Conservation (phyloP, 2,113 vertebrate genomes). For the Marmota flaviventris region DNA sequence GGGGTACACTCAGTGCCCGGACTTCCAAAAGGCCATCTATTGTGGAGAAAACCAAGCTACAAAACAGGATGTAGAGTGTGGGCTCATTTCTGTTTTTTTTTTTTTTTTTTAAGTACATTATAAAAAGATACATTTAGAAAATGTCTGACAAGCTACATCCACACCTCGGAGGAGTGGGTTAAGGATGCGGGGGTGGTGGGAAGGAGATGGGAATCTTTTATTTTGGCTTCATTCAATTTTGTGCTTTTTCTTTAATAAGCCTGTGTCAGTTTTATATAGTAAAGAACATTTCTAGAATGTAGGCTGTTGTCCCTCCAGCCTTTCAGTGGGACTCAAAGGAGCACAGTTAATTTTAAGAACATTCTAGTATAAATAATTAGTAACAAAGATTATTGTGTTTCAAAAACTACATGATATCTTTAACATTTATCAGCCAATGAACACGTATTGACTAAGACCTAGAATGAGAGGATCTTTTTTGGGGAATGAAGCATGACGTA, state of each 20-base stretch:
- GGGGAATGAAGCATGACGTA: neutral
- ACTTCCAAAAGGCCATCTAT: neutral
- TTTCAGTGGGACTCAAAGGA: neutral
- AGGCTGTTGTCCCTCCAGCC: neutral
- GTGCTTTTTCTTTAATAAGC: slow-evolving; percentile 51
- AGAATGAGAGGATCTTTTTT: neutral
- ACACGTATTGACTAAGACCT: neutral
- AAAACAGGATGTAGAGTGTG: neutral
- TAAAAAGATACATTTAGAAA: slow-evolving; percentile 7
- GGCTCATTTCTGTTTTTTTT: slow-evolving; percentile 15
- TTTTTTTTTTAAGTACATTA: neutral
- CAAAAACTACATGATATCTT: neutral
- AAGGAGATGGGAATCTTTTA: neutral
- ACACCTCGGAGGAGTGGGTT: neutral
- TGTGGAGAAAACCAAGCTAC: neutral
- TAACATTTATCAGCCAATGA: neutral
- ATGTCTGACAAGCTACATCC: neutral
- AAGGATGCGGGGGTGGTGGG: neutral
- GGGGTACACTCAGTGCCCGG: rapidly evolving
- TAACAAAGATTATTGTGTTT: neutral
- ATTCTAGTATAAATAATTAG: slow-evolving; percentile 38
- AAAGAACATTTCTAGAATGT: neutral
- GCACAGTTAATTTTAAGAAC: slow-evolving; percentile 34
- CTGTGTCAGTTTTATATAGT: neutral
- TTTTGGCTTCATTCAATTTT: slow-evolving; percentile 29